Conservation (phyloP, 2,888 invertebrate genomes). For the Chalcis sispes region DNA sequence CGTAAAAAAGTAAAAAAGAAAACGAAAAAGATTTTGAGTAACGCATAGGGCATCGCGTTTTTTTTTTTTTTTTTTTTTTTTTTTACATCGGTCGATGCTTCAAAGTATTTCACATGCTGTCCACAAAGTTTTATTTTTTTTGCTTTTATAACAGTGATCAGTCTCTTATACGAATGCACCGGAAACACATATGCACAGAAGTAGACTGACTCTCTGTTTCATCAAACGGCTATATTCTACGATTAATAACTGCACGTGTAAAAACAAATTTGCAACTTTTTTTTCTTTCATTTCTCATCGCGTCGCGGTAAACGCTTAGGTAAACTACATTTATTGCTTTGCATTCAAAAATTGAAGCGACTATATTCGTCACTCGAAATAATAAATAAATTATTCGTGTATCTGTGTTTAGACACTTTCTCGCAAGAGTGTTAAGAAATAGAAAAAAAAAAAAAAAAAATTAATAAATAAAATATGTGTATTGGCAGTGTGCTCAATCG, state of each 20-base stretch:
- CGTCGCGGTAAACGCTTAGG: neutral
- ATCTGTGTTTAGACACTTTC: too few species aligned
- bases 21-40: neutral
- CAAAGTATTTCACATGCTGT: conserved; percentile 5
- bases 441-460: too few species aligned
- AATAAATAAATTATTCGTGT: too few species aligned
- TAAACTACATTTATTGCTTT: neutral
- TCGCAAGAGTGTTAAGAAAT: too few species aligned
- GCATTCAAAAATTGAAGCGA: too few species aligned
- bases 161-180: conserved; percentile 41
- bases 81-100: conserved; percentile 23
- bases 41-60: conserved; percentile 36
- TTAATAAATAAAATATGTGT: conserved; percentile 5
- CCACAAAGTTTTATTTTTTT: neutral
- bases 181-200: conserved; percentile 22
- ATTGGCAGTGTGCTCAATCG: conserved; percentile 34
- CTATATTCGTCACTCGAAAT: too few species aligned
- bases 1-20: conserved; percentile 3
- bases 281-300: conserved; percentile 1
- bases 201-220: conserved; percentile 24
- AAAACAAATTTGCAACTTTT: conserved; percentile 30
- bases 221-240: conserved; percentile 27
- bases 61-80: too few species aligned
- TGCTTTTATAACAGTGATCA: conserved; percentile 23
- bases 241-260: conserved; percentile 5